Evolutionary conservation across 1,140 invertebrate species (phyloP), one percentile per base, ranked within the genome.

Genomic region (Phenacoccus solenopsis): DNA sequence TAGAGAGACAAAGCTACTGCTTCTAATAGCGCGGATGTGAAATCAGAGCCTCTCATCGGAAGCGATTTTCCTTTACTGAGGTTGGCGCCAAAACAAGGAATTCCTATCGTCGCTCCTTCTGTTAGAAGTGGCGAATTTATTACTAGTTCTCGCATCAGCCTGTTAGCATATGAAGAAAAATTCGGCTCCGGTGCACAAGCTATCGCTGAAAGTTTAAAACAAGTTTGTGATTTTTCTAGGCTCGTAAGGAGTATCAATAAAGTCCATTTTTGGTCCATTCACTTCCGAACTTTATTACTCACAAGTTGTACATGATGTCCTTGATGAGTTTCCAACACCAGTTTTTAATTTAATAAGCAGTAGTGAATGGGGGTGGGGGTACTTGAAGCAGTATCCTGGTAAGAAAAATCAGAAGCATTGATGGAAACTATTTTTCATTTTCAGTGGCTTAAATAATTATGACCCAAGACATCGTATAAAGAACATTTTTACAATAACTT

Each of bases 61-160:
- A 49, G 16, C 20, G 38, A 49, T n/a, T 3, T n/a, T 49, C 38
- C 38, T 16, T 64, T 70, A 24, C 12, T 84, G 28, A 76, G 83
- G 28, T 75, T 82, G 1, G 80, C 83, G 13, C 82, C 82, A n/a
- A 77, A 82, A 0, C 83, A 83, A 57, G 80, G 81, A 0, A 78
- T 76, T 38, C 82, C 84, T 74, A 85, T 90, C 57, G 83, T 86
- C 72, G 76, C 89, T 4, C 88, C 88, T 0, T 80, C 84, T n/a
- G 80, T 90, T 0, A 88, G 68, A 20, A 69, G 24, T 21, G 69
- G 69, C 28, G 71, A 72, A 59, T 49, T 59, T 13, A 30, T 64
- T n/a, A 35, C 49, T 5, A 59, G n/a, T n/a, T 71, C 70, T 25
- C 20, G 68, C 21, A 61, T 71, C 22, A 71, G 70, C 57, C 38